Evolutionary conservation across 2,888 invertebrate species (phyloP).

Genomic region (Caenorhabditis sp.): DNA sequence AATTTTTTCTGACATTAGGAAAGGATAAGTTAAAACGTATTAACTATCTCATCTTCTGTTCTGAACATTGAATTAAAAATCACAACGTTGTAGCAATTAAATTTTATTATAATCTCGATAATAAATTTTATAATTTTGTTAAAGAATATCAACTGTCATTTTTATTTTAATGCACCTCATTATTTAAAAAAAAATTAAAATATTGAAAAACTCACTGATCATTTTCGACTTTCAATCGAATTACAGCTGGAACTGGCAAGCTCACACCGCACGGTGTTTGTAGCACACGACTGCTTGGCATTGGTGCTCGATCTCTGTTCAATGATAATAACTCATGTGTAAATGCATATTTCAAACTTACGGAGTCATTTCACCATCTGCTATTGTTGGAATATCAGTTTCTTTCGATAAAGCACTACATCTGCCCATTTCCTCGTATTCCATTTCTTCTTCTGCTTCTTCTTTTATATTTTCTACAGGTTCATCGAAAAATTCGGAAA

Average conservation of each 20-base stretch:
- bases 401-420: background rate
- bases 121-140: too few relatives aligned
- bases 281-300: background rate
- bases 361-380: background rate
- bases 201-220: background rate
- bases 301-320: background rate
- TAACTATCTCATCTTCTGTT: too few relatives aligned
- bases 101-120: too few relatives aligned
- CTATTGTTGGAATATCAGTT: background rate
- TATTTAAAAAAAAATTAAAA: too few relatives aligned
- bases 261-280: background rate
- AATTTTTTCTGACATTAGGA: too few relatives aligned
- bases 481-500: too few relatives aligned
- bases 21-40: too few relatives aligned
- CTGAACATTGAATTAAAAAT: too few relatives aligned
- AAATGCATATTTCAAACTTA: background rate
- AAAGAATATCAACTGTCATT: too few relatives aligned
- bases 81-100: too few relatives aligned
- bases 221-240: background rate
- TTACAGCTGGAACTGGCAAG: background rate
- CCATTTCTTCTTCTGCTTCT: background rate
- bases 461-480: background rate
- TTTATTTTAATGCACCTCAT: too few relatives aligned
- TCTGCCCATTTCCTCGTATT: background rate
- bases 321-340: background rate